Base-by-base conservation (phyloP, 2,113 vertebrate genomes). In the Camelus dromedarius region DNA sequence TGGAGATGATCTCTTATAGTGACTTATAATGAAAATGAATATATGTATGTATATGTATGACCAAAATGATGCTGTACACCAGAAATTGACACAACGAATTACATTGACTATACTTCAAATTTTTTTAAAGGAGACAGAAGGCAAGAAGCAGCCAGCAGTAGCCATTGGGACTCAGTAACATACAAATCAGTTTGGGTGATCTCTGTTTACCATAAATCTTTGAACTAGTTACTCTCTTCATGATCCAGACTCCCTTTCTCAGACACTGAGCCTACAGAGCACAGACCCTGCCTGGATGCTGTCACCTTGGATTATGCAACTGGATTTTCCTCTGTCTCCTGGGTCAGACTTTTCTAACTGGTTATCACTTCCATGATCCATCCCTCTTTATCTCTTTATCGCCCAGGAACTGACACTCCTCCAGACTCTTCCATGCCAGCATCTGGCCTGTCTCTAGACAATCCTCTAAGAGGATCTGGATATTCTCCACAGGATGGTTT, bases 131-230 rank as follows among this genome's bases (percentile, higher is more conserved):
- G 30, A 92, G 88, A 75, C n/a, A 35, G 69, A 86, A 95, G 77
- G 93, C 14, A 64, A 97, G 75, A 87, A 84, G 58, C 91, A 93
- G 30, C 48, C 7, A 56, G 13, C n/a, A 20, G 42, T 73, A 38
- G 72, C 79, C 2, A 0, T 91, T 73, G 56, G 19, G 70, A 19
- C 19, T 76, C 67, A 52, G 32, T 2, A 26, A 18, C 87, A 75
- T 50, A 88, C 2, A 16, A 88, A 93, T 95, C 93, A 95, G 50
- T 58, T 96, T 95, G 58, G 66, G 80, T 56, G 81, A 69, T 72
- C 89, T 97, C 84, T 97, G 60, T 91, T 96, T 96, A 88, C 10
- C 76, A 92, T 97, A 77, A 95, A 94, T 95, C 93, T 92, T 19
- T 54, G 66, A 90, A 69, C 89, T 28, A 58, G 60, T 35, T 75